These are phyloP conservation scores for Lates japonicus DNA, from an alignment of 2,797 vertebrate species.

Conservation along the genomic window DNA sequence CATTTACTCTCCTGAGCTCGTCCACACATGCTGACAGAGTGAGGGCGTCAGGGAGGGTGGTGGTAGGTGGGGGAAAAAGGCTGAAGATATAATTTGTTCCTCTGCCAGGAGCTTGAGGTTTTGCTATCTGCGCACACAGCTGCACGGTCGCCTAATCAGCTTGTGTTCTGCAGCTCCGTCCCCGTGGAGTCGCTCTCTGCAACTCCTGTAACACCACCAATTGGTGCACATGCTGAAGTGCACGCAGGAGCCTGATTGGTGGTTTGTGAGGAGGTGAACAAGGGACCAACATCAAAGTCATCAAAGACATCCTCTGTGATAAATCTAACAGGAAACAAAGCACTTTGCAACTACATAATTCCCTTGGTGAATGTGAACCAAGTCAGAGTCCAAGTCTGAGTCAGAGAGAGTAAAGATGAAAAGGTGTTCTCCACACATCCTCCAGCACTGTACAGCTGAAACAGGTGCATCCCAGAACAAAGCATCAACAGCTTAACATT, in stretches of 20 bases:
- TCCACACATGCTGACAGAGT: conserved; percentile 52
- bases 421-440: background rate
- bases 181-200: conserved; percentile 42
- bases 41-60: background rate
- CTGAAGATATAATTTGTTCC: conserved; percentile 66
- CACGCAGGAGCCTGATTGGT: conserved; percentile 2
- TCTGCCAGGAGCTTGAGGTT: conserved; percentile 68
- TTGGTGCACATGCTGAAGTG: conserved; percentile 54
- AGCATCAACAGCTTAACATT: no score
- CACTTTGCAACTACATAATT: background rate
- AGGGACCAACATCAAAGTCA: conserved; percentile 35
- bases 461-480: conserved; percentile 17
- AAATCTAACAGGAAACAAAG: conserved; percentile 22
- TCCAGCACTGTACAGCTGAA: background rate
- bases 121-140: conserved; percentile 74
- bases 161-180: conserved; percentile 63
- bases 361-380: conserved; percentile 25
- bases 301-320: conserved; percentile 42
- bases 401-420: conserved; percentile 4
- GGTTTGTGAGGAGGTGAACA: background rate
- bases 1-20: conserved; percentile 59
- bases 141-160: conserved; percentile 69
- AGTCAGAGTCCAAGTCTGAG: background rate
- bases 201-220: conserved; percentile 56
- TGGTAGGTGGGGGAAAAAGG: conserved; percentile 13